phyloP scores from a whole-genome alignment of 2,797 vertebrate species.

The Tenualosa thibaudeaui region DNA sequence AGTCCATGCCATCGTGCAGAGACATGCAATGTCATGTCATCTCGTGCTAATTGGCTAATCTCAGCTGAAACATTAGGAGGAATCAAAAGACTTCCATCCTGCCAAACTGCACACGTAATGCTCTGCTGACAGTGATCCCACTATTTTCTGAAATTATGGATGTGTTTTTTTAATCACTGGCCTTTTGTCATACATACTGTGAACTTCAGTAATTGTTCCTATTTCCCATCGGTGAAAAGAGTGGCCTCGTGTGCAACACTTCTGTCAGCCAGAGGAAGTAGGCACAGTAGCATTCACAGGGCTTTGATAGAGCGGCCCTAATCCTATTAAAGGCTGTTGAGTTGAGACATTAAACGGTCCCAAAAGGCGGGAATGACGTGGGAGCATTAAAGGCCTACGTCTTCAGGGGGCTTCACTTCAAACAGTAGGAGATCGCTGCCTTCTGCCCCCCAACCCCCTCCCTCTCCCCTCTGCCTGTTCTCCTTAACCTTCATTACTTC shows the following conservation, averaged over 20 bases:
- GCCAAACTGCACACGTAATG: neutral
- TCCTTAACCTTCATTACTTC: neutral
- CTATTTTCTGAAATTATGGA: neutral
- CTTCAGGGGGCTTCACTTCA: slow-evolving; percentile 52
- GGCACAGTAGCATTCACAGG: neutral
- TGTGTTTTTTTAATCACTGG: neutral
- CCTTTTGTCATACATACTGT: neutral
- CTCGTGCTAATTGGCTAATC: slow-evolving; percentile 1
- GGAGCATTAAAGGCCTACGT: slow-evolving; percentile 56
- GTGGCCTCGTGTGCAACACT: neutral
- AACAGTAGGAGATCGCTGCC: slow-evolving; percentile 50
- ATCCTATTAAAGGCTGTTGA: slow-evolving; percentile 73
- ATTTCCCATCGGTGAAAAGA: neutral
- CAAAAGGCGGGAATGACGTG: slow-evolving; percentile 55
- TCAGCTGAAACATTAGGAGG: neutral
- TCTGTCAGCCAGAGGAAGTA: neutral
- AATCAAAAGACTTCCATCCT: slow-evolving; percentile 3
- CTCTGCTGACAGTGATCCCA: neutral
- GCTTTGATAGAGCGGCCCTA: slow-evolving; percentile 49
- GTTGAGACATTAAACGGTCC: slow-evolving; percentile 62
- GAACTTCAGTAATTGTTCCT: neutral
- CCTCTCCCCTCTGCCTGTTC: slow-evolving; percentile 13
- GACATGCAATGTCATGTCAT: neutral
- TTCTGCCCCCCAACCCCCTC: slow-evolving; percentile 25
- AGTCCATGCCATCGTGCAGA: neutral